A percentile compares a stretch with the other conserved stretches of the same genome.
Evolutionary conservation across 2,797 vertebrate genomes (phyloP).

Genomic region (Enteromius mattozi): DNA sequence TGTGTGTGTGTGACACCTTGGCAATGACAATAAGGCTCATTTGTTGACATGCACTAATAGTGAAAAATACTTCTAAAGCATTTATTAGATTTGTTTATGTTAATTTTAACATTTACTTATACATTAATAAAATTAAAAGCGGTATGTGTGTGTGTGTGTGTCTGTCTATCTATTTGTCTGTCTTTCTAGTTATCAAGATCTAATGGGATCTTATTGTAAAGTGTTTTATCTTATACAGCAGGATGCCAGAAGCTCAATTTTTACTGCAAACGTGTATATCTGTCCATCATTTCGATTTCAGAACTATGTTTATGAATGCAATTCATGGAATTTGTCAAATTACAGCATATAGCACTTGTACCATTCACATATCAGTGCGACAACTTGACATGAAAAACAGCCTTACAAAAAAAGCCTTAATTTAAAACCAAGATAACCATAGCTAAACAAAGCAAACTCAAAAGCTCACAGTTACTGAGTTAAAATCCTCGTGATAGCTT

Average conservation of each 20-base stretch:
- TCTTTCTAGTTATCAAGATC: no score
- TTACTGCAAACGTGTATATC: background rate
- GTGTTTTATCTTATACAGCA: background rate
- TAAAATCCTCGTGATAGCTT: background rate
- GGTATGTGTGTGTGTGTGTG: background rate
- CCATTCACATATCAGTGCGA: background rate
- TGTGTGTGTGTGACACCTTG: no score
- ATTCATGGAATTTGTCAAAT: background rate
- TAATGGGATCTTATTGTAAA: background rate
- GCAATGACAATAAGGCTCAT: background rate
- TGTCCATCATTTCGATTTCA: background rate
- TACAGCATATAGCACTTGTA: background rate
- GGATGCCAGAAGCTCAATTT: background rate
- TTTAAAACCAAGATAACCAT: background rate
- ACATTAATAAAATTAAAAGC: background rate
- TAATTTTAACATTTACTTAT: background rate
- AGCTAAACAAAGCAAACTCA: background rate
- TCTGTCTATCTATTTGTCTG: no score
- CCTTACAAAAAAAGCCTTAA: background rate
- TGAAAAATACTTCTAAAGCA: background rate
- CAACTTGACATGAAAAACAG: background rate
- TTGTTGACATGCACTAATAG: background rate
- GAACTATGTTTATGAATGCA: background rate
- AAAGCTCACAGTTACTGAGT: background rate
- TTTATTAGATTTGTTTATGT: background rate